Evolutionary conservation across 2,113 vertebrate species (phyloP), one percentile per base, ranked within the genome.

Genomic region (Cryptomyrus ogoouensis): DNA sequence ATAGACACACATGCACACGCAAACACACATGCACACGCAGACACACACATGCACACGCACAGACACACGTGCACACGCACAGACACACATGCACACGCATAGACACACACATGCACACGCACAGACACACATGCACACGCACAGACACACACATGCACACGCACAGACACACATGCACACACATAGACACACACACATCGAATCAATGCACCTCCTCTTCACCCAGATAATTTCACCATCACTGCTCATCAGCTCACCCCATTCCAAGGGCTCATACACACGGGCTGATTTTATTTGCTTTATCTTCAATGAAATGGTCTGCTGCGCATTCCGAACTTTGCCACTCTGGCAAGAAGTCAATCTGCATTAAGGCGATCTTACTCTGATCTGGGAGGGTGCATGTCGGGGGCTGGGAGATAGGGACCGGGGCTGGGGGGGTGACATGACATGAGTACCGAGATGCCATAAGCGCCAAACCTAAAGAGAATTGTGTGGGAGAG

Each of bases 291-390:
- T 98, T 98, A 98, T 98, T 99, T 98, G 97, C 97, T 97, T 97
- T 96, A 97, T 96, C 97, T 97, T 96, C 97, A 97, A 98, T 98
- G 97, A 97, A 98, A 98, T 97, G 97, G 95, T 97, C 96, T 96
- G 97, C 93, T 97, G 97, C 97, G 93, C 96, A 96, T 97, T 97
- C 96, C 96, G 96, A 97, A 97, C 96, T 97, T 94, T 92, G 94
- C 97, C 95, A 97, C 96, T 96, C 94, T 95, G 95, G 94, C 94
- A 96, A 94, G 92, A 94, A 92, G 93, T 96, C 96, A 96, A 96
- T 96, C 96, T 96, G 94, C 92, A 95, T 96, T 96, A 96, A 95
- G 93, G 91, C 93, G 13, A 47, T 44, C 47, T n/a, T 27, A n/a
- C 84, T 91, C 90, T 94, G 93, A 24, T 53, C 5, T 53, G 52